These are phyloP conservation scores for Sminthopsis crassicaudata DNA, from an alignment of 2,113 vertebrate species.

Conservation along the genomic window DNA sequence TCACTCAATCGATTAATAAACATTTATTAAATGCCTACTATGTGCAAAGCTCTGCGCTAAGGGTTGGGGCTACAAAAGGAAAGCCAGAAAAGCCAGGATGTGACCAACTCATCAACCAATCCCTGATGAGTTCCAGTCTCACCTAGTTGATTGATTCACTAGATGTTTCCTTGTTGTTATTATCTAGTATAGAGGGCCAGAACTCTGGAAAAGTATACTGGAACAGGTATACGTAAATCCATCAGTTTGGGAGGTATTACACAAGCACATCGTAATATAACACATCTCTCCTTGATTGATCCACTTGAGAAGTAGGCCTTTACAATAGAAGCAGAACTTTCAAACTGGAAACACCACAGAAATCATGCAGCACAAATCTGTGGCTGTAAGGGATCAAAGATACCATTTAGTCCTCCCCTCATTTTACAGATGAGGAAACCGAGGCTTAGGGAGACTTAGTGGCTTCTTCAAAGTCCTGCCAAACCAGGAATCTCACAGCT, in stretches of 20 bases:
- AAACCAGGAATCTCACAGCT: neutral
- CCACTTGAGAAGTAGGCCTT: neutral
- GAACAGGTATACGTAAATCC: no score
- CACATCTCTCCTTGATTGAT: neutral
- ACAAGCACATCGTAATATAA: no score
- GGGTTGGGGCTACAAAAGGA: no score
- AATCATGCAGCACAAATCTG: neutral
- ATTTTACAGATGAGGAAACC: neutral
- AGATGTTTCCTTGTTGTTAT: neutral
- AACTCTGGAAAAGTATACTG: no score
- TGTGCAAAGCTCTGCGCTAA: no score
- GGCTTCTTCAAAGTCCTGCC: neutral
- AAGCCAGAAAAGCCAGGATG: neutral
- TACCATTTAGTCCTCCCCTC: neutral
- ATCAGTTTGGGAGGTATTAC: no score
- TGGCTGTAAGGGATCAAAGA: neutral
- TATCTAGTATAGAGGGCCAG: neutral
- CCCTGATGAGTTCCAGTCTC: neutral
- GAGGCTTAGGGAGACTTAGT: neutral
- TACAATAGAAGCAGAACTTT: neutral
- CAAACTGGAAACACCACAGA: neutral
- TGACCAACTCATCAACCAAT: neutral
- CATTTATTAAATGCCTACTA: neutral
- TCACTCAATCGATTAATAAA: neutral
- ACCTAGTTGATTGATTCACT: neutral